phyloP scores from a whole-genome alignment of 2,888 invertebrate genomes.

The Deroplatys truncata region DNA sequence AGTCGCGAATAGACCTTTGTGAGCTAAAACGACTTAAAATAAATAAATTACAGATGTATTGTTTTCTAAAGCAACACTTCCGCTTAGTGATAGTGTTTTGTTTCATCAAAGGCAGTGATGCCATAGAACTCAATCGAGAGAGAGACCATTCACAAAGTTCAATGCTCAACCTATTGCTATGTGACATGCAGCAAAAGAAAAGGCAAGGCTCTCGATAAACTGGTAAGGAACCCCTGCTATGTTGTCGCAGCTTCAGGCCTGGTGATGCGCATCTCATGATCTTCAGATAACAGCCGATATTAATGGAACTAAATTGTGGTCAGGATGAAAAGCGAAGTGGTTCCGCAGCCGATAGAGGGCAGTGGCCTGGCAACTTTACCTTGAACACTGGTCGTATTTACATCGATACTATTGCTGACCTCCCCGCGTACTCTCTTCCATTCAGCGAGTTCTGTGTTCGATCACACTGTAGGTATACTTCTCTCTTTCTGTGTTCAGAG shows the following conservation, averaged over 20 bases:
- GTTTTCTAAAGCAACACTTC: too few species aligned
- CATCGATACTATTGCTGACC: neutral
- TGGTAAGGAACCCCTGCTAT: neutral
- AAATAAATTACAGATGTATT: too few species aligned
- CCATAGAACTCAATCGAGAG: too few species aligned
- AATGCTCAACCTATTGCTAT: neutral
- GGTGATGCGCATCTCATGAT: neutral
- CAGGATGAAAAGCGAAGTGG: constrained; percentile 7
- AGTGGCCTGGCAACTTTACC: neutral
- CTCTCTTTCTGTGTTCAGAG: too few species aligned
- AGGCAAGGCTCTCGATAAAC: too few species aligned
- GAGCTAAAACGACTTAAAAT: too few species aligned
- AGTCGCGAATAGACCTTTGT: too few species aligned
- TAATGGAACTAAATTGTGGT: constrained; percentile 16
- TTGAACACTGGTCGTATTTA: neutral
- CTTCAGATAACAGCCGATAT: constrained; percentile 3
- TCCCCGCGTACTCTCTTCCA: neutral
- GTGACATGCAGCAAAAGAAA: neutral
- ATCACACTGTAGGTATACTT: neutral
- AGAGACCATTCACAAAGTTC: neutral
- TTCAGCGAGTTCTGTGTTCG: neutral
- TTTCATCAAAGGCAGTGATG: too few species aligned
- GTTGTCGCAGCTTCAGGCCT: neutral
- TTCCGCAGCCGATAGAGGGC: neutral
- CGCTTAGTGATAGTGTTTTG: too few species aligned